Evolutionary conservation across 2,797 vertebrate genomes (phyloP), one percentile per base, ranked within the genome.

Genomic region (Crypturellus tataupa): DNA sequence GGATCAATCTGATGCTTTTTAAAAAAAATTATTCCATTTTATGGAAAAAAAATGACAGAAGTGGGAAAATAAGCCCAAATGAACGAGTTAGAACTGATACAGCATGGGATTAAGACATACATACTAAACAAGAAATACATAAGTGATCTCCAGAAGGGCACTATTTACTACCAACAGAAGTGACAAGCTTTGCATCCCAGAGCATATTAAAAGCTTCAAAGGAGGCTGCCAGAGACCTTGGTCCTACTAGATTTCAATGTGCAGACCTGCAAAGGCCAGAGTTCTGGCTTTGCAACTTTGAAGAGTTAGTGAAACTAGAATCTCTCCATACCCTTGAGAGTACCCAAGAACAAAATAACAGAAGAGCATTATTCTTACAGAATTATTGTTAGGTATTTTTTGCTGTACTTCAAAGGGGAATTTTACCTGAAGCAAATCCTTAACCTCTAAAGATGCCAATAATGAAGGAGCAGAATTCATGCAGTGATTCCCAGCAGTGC

Each of bases 401-500:
- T 75, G 40, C 39, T 58, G 31, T 58, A 55, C 63, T 76, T 76
- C 33, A 73, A 90, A 53, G 60, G 15, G 8, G 21, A 72, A 18
- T 33, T 81, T 96, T 95, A 95, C 97, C 96, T 96, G 87, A 44
- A 69, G 37, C 17, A 88, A 72, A 81, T 76, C 63, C 37, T 97
- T 98, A 98, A 85, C 97, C 97, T 72, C 93, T 94, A 78, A 98
- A 98, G 95, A 98, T 96, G 58, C 98, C 97, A 39, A 99, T 97
- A 89, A 99, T 49, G 51, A 96, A 98, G 65, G 98, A 92, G 79
- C 98, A 99, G 84, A 98, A 69, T 24, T 96, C 96, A 7, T 97
- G 97, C n/a, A 99, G 95, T 5, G 98, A 98, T 80, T 97, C 97
- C 98, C 98, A 99, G 94, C 98, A 99, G 81, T 98, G 96, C 27